Evolutionary conservation across 1,140 invertebrate species (phyloP).

Genomic region (Oedothorax gibbosus): DNA sequence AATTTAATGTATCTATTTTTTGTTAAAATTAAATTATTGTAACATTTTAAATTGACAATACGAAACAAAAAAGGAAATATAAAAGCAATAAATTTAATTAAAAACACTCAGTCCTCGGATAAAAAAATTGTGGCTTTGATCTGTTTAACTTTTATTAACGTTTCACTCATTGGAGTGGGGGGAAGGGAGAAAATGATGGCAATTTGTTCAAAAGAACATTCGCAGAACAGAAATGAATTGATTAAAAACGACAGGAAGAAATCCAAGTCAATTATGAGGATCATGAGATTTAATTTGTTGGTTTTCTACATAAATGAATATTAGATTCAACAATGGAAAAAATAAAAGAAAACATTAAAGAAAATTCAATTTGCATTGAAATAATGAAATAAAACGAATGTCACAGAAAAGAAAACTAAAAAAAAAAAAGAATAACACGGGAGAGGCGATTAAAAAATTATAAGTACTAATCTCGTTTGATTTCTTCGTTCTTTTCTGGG

Average conservation of each 20-base stretch:
- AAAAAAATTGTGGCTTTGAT: background rate
- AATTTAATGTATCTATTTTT: no score
- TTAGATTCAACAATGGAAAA: conserved; percentile 15
- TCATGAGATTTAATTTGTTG: conserved; percentile 53
- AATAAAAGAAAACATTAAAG: background rate
- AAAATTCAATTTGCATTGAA: background rate
- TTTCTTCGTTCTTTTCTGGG: background rate
- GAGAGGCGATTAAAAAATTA: conserved; percentile 39
- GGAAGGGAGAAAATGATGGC: background rate
- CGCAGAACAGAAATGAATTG: conserved; percentile 36
- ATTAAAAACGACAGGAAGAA: conserved; percentile 29
- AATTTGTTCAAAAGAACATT: background rate
- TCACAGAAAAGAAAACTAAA: background rate
- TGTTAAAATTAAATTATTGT: no score
- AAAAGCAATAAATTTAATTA: conserved; percentile 35
- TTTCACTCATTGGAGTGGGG: background rate
- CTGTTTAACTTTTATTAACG: background rate
- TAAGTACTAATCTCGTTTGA: conserved; percentile 19
- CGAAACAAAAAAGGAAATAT: background rate
- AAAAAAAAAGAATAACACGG: conserved; percentile 16
- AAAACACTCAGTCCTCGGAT: conserved; percentile 23
- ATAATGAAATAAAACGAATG: background rate
- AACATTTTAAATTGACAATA: no score
- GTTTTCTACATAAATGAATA: conserved; percentile 51
- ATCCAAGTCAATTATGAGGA: conserved; percentile 41